Evolutionary conservation across 2,888 invertebrate genomes (phyloP), one percentile per base, ranked within the genome.

Genomic region (Argyra leucocephala): DNA sequence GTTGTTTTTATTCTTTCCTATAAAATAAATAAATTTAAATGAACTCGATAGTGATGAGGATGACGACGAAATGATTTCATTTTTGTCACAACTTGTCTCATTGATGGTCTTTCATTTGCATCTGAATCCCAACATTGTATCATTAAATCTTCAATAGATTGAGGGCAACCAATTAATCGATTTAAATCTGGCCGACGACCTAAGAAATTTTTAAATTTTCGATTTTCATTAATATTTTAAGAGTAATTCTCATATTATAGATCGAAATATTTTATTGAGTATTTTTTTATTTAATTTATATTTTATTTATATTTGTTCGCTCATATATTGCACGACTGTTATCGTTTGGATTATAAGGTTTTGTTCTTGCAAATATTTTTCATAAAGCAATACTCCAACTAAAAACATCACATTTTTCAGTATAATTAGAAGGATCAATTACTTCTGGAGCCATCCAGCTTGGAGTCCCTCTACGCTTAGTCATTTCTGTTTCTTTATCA

Each of bases 391-490:
- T 95, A 18, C 95, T 95, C 93, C 95, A 96, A 77, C 96, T 96
- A 78, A 95, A 99, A 24, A 99, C 93, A 83, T 99, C 99, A 85
- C 98, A 99, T 81, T 97, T 97, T 79, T 97, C 96, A 66, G 94
- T 94, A 77, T 99, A 99, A 64, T 88, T 89, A 65, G 89, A 89
- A 36, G 93, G 91, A 84, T 87, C 83, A 80, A 88, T 90, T 67
- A 84, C 95, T 85, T 98, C 98, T 2, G 98, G 98, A 23, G 98
- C 98, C 98, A 99, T 99, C 96, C 97, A 99, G 3, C 96, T 95
- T 9, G 98, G 97, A 74, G 95, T 95, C 63, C 96, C 96, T 78
- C 92, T 92, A 76, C 93, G 94, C 75, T 95, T 95, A 24, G 96
- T 96, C 96, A 98, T 96, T 74, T 92, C 88, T 5, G 96, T 96